Conservation (phyloP, 1,140 invertebrate species). For the Melanaphis sacchari region DNA sequence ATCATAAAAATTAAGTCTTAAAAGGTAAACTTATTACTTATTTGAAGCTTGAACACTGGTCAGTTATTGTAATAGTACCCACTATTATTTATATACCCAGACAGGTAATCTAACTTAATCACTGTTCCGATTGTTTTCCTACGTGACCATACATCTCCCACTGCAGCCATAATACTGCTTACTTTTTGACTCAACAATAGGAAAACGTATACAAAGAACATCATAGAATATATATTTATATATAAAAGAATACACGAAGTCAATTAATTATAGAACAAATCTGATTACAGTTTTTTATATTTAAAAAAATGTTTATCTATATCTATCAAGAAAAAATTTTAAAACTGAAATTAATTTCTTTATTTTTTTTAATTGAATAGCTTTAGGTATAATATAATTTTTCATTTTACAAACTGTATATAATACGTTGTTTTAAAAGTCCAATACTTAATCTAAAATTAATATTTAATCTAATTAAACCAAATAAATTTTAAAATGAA, state of each 20-base stretch:
- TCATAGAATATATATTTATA: background rate
- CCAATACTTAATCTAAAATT: too few relatives aligned
- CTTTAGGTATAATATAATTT: too few relatives aligned
- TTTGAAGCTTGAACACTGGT: background rate
- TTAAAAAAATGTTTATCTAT: background rate
- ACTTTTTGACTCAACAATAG: background rate
- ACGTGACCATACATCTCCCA: background rate
- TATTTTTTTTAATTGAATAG: background rate
- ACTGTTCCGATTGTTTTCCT: background rate
- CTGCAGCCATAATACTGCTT: background rate
- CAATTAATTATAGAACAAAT: background rate
- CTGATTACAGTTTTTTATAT: background rate
- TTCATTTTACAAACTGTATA: too few relatives aligned
- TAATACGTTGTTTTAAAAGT: too few relatives aligned
- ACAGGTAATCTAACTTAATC: background rate
- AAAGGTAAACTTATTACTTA: background rate
- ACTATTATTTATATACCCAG: background rate
- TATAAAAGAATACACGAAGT: background rate
- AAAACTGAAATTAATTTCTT: background rate
- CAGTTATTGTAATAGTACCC: background rate
- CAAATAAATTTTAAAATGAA: too few relatives aligned
- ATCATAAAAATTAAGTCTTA: constrained; percentile 3
- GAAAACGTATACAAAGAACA: background rate
- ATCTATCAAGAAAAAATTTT: background rate
- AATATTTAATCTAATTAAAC: too few relatives aligned